Conservation (phyloP, 2,888 invertebrate genomes). For the Beris chalybata region DNA sequence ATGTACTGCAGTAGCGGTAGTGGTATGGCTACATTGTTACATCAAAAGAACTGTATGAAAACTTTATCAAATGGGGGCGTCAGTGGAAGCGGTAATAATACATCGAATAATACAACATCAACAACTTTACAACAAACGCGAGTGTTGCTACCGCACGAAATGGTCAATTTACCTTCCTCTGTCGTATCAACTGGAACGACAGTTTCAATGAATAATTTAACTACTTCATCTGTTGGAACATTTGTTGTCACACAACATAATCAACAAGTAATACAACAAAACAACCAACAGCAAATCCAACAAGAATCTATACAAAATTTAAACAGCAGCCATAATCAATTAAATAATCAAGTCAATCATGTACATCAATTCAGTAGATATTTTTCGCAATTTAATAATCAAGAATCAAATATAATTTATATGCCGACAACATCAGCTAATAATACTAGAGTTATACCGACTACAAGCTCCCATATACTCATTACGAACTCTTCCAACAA, state of each 20-base stretch:
- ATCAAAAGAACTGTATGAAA: conserved; percentile 83
- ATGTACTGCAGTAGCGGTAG: conserved; percentile 45
- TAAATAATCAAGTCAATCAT: conserved; percentile 32
- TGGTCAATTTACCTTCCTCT: conserved; percentile 50
- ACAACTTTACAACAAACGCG: conserved; percentile 38
- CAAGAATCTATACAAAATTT: conserved; percentile 30
- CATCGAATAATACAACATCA: conserved; percentile 32
- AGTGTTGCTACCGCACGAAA: conserved; percentile 52
- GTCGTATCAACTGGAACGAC: conserved; percentile 22
- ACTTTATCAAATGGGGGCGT: conserved; percentile 66
- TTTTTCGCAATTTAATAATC: conserved; percentile 26
- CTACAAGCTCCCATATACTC: conserved; percentile 36
- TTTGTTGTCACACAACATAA: conserved; percentile 24
- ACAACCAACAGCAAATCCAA: conserved; percentile 26
- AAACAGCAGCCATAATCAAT: conserved; percentile 33
- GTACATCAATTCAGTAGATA: conserved; percentile 35
- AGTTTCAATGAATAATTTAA: conserved; percentile 3
- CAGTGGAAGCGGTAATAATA: conserved; percentile 37
- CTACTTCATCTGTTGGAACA: conserved; percentile 9
- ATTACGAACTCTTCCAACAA: conserved; percentile 30
- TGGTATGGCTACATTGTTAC: conserved; percentile 78
- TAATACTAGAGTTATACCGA: conserved; percentile 27
- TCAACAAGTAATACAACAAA: conserved; percentile 25
- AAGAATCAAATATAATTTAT: conserved; percentile 13
- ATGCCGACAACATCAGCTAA: conserved; percentile 25